Conservation (phyloP, 2,113 vertebrate species). For the Poicephalus gulielmi region DNA sequence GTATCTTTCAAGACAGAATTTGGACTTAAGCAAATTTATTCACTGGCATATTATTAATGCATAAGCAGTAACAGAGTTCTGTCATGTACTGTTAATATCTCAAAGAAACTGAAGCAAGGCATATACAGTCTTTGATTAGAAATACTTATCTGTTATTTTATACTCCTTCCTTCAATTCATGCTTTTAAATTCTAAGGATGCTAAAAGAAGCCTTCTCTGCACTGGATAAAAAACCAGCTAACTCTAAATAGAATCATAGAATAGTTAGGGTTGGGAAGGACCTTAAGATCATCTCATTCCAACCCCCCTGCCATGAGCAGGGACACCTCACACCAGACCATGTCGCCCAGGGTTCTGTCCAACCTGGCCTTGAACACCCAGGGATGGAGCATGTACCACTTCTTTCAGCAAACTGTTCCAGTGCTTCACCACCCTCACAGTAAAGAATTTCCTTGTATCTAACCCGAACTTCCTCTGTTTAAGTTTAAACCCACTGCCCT, state of each 20-base stretch:
- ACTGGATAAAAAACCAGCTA: not conserved
- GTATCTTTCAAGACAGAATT: not conserved
- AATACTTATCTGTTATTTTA: not conserved
- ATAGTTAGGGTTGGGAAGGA: not conserved
- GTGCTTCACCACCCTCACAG: not conserved
- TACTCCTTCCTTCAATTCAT: not conserved
- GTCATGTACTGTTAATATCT: not conserved
- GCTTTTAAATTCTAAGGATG: not conserved
- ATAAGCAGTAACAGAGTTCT: not conserved
- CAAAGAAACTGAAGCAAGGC: not conserved
- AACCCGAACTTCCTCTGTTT: not conserved
- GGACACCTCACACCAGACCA: not conserved
- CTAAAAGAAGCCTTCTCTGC: not conserved
- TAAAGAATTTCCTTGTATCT: not conserved
- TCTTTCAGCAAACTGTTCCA: not conserved
- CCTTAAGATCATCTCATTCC: not conserved
- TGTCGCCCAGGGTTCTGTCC: not conserved
- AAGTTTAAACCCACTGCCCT: not conserved
- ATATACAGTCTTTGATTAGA: not conserved
- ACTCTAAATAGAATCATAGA: not conserved
- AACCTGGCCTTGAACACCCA: not conserved
- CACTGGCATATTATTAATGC: not conserved
- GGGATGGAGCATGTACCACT: not conserved
- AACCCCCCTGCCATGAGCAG: not conserved
- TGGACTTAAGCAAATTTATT: not conserved